Conservation (phyloP, 2,888 invertebrate species). For the Amblyjoppa proteus region DNA sequence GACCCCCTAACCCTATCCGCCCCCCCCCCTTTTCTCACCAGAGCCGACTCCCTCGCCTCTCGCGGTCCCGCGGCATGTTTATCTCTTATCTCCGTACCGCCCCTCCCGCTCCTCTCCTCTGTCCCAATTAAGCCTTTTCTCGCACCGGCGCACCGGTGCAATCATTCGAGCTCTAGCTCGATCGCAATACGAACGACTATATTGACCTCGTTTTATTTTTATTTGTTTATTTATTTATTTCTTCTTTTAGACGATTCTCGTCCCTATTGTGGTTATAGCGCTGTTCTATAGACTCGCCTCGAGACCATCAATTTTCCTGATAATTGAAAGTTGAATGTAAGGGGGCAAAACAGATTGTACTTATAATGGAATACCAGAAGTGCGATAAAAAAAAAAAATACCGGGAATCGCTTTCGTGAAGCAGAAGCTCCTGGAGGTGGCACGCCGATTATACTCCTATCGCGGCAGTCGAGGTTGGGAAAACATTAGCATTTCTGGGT, state of each 20-base stretch:
- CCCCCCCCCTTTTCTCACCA: constrained; percentile 39
- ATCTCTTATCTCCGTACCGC: neutral
- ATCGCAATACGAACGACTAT: constrained; percentile 40
- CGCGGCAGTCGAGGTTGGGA: constrained; percentile 41
- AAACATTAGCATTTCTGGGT: constrained; percentile 77
- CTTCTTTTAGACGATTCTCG: neutral
- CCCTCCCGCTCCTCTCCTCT: neutral
- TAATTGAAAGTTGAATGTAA: neutral
- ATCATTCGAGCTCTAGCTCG: constrained; percentile 38
- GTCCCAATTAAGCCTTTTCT: constrained; percentile 35
- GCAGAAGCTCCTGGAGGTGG: constrained; percentile 11
- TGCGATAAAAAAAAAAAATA: neutral
- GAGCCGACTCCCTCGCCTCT: neutral
- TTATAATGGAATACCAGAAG: neutral
- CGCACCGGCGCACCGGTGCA: constrained; percentile 18
- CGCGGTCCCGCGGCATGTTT: neutral
- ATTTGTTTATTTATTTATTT: neutral
- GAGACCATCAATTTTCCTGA: constrained; percentile 1
- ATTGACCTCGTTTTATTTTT: constrained; percentile 44
- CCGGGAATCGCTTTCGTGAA: constrained; percentile 20
- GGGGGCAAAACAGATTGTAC: neutral
- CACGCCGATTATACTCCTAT: constrained; percentile 52
- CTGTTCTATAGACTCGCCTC: neutral
- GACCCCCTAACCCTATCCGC: constrained; percentile 26
- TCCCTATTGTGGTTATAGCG: neutral